phyloP scores from a whole-genome alignment of 2,113 vertebrate species.

The Lichenostomus cassidix region DNA sequence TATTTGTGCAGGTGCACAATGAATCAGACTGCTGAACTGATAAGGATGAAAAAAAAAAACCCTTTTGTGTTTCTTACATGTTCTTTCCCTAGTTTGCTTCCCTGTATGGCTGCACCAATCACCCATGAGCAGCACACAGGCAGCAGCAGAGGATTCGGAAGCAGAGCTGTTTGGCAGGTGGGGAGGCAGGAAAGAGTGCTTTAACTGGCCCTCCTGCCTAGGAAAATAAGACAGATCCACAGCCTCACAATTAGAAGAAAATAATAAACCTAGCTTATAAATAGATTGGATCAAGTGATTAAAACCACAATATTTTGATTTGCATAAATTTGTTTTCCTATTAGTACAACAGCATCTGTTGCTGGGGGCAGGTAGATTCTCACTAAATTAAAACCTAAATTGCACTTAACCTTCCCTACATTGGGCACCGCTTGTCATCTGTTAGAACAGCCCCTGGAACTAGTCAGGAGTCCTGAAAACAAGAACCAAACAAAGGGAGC shows the following conservation, averaged over 20 bases:
- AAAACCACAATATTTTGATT: constrained; percentile 28
- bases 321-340: constrained; percentile 18
- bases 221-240: not conserved
- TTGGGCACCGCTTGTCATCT: fast-evolving
- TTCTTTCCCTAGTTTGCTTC: not conserved
- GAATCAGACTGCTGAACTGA: not conserved
- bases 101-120: not conserved
- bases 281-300: constrained; percentile 34
- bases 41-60: not conserved
- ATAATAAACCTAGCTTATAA: not conserved
- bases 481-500: not conserved
- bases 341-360: constrained; percentile 1
- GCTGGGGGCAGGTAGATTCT: not conserved
- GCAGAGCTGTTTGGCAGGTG: fast-evolving
- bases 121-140: fast-evolving
- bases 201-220: not conserved
- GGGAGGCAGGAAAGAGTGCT: not conserved
- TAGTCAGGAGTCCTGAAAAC: not conserved
- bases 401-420: not conserved
- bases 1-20: constrained; percentile 10
- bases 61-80: not conserved
- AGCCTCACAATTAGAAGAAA: constrained; percentile 18
- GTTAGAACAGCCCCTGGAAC: not conserved
- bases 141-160: not conserved
- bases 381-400: not conserved